A percentile compares a stretch with the other conserved stretches of the same genome.
Conservation (phyloP, 2,888 invertebrate genomes). For the Acheta domesticus region DNA sequence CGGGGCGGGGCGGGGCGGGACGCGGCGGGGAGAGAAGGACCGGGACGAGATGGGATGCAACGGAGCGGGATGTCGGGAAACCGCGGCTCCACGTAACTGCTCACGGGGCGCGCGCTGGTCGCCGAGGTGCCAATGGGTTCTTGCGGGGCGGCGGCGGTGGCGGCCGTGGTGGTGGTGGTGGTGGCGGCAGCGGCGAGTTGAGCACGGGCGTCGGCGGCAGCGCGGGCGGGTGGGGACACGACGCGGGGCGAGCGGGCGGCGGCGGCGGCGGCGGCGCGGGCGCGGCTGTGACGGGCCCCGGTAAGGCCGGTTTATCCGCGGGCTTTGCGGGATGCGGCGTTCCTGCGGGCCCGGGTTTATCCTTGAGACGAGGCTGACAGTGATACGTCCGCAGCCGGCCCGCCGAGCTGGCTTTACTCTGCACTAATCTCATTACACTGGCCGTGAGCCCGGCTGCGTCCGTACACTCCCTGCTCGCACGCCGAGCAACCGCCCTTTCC, state of each 20-base stretch:
- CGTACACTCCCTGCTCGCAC: constrained; percentile 18
- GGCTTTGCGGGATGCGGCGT: constrained; percentile 10
- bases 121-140: constrained; percentile 18
- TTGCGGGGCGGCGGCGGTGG: not conserved
- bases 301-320: constrained; percentile 18
- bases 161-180: not conserved
- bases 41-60: constrained; percentile 6
- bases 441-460: constrained; percentile 20
- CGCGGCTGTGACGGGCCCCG: not conserved
- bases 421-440: constrained; percentile 31
- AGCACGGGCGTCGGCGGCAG: not conserved
- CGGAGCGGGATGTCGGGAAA: not conserved
- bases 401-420: constrained; percentile 30
- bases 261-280: not conserved
- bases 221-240: not conserved
- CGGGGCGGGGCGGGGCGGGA: not conserved
- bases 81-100: not conserved
- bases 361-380: constrained; percentile 26
- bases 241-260: not conserved
- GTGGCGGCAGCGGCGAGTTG: not conserved
- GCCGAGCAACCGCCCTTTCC: not conserved
- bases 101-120: not conserved
- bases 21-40: not conserved
- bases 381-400: constrained; percentile 24
- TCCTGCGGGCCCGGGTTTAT: constrained; percentile 21